A percentile compares a stretch with the other conserved stretches of the same genome.
Conservation (phyloP, 2,797 vertebrate species). For the Sebastes iracundus region DNA sequence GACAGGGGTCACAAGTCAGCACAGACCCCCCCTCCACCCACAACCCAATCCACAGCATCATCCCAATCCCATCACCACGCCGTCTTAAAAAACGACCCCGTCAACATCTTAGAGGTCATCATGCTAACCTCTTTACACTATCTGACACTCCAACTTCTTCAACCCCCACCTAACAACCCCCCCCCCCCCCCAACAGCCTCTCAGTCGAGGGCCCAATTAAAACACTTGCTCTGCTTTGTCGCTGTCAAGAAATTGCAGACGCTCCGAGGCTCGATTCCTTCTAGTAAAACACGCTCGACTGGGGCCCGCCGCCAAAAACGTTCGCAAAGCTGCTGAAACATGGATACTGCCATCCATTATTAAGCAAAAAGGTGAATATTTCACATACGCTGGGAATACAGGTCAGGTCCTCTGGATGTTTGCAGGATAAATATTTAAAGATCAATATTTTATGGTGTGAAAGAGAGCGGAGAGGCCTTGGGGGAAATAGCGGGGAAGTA, state of each 20-base stretch:
- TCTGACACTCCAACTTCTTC: neutral
- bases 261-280: neutral
- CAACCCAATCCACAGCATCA: neutral
- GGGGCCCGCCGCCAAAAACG: neutral
- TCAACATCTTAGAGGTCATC: constrained; percentile 37
- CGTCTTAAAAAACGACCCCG: constrained; percentile 1
- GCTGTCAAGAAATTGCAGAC: neutral
- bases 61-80: constrained; percentile 21
- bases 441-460: constrained; percentile 51
- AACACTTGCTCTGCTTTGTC: neutral
- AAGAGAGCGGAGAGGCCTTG: neutral
- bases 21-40: neutral
- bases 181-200: neutral
- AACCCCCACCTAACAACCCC: neutral
- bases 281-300: neutral
- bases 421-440: constrained; percentile 64
- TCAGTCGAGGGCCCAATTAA: neutral
- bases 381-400: constrained; percentile 10
- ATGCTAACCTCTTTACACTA: constrained; percentile 33
- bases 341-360: neutral
- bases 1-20: constrained; percentile 20
- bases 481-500: neutral
- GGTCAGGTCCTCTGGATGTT: constrained; percentile 45
- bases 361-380: neutral
- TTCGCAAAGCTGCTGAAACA: neutral